phyloP scores from a whole-genome alignment of 1,140 invertebrate species.

The Chymomyza costata region DNA sequence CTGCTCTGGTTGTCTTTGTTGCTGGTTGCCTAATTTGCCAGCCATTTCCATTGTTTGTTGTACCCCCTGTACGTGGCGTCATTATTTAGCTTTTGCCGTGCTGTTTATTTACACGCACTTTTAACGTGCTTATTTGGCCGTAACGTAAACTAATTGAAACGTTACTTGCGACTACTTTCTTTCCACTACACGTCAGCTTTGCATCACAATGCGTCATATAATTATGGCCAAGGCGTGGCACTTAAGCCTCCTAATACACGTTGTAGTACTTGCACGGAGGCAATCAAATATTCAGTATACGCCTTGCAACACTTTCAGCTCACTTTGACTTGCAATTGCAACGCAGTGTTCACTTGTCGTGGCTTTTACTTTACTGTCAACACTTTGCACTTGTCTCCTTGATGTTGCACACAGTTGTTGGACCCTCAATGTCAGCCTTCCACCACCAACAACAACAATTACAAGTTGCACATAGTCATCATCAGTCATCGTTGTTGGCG shows the following conservation, averaged over 20 bases:
- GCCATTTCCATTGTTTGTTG: conserved; percentile 52
- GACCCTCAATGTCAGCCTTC: conserved; percentile 39
- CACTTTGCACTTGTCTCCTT: conserved; percentile 32
- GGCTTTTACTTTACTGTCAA: conserved; percentile 9
- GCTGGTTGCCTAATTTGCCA: conserved; percentile 52
- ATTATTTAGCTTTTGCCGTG: conserved; percentile 37
- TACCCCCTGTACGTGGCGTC: conserved; percentile 38
- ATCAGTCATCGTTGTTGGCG: conserved; percentile 26
- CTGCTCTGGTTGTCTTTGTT: conserved; percentile 2
- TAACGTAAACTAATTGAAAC: conserved; percentile 62
- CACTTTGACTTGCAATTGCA: conserved; percentile 32
- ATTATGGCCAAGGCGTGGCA: conserved; percentile 14
- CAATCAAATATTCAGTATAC: conserved; percentile 39
- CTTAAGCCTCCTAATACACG: no score
- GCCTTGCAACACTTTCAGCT: conserved; percentile 36
- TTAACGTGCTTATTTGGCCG: conserved; percentile 62
- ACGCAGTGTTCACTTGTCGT: conserved; percentile 14
- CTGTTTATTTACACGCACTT: conserved; percentile 61
- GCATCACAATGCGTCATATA: conserved; percentile 32
- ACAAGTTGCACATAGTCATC: conserved; percentile 1
- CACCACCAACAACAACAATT: conserved; percentile 34
- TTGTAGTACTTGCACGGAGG: conserved; percentile 25
- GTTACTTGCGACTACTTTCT: no score
- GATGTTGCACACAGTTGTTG: neutral
- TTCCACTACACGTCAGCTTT: no score